A percentile compares a stretch with the other conserved stretches of the same genome.
Evolutionary conservation across 1,140 invertebrate species (phyloP).

Genomic region (Tetramorium parvispinum): DNA sequence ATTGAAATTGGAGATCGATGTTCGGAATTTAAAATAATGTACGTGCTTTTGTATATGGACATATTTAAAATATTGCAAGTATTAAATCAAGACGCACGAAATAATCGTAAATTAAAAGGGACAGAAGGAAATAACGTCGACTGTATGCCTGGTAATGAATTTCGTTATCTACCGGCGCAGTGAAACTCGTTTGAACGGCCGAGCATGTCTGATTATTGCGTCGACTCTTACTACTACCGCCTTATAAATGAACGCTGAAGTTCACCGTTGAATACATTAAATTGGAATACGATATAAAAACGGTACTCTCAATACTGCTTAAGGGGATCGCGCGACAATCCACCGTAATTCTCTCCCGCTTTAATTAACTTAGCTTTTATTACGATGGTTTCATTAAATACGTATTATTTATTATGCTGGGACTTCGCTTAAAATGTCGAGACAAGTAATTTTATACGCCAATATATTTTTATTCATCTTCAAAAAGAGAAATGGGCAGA

Average conservation of each 20-base stretch:
- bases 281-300: conserved; percentile 52
- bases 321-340: conserved; percentile 35
- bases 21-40: conserved; percentile 1
- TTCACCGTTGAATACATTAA: conserved; percentile 56
- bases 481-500: background rate
- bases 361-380: conserved; percentile 55
- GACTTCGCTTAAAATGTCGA: background rate
- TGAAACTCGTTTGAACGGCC: conserved; percentile 54
- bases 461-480: conserved; percentile 33
- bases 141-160: conserved; percentile 52
- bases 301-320: conserved; percentile 31
- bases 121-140: conserved; percentile 49
- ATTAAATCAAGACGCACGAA: conserved; percentile 51
- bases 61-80: conserved; percentile 25
- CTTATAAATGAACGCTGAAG: conserved; percentile 49
- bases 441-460: background rate
- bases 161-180: conserved; percentile 49
- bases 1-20: conserved; percentile 25
- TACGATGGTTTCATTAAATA: conserved; percentile 35
- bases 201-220: conserved; percentile 59
- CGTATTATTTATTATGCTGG: conserved; percentile 19
- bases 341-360: conserved; percentile 9
- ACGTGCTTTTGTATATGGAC: conserved; percentile 3
- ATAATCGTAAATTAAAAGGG: conserved; percentile 57
- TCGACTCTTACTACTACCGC: conserved; percentile 50